Conservation (phyloP, 2,888 invertebrate species). For the Mythimna albipuncta region DNA sequence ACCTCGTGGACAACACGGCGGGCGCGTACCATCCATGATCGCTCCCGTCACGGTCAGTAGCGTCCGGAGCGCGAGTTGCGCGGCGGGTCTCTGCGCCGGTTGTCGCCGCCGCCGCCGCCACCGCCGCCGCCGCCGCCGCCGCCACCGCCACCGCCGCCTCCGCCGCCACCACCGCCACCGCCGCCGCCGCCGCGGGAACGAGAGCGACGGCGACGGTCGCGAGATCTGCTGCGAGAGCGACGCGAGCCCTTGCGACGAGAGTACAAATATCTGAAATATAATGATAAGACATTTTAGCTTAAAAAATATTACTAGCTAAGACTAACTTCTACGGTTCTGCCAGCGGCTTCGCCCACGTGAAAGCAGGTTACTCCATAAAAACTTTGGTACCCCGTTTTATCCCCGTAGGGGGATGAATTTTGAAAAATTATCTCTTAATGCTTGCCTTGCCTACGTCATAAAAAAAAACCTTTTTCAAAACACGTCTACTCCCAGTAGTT, state of each 20-base stretch:
- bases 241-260: slow-evolving; percentile 92
- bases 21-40: not conserved
- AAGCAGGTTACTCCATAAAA: too few relatives aligned
- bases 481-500: too few relatives aligned
- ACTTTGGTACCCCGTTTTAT: too few relatives aligned
- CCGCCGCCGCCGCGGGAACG: slow-evolving; percentile 83
- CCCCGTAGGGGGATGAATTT: too few relatives aligned
- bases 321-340: too few relatives aligned
- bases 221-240: slow-evolving; percentile 81
- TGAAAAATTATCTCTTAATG: too few relatives aligned
- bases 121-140: slow-evolving; percentile 19
- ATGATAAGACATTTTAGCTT: not conserved
- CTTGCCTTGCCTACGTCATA: too few relatives aligned
- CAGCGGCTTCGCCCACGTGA: too few relatives aligned
- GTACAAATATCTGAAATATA: slow-evolving; percentile 91
- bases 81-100: slow-evolving; percentile 88
- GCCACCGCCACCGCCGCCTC: not conserved
- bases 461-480: too few relatives aligned
- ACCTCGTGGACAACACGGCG: slow-evolving; percentile 26
- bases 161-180: slow-evolving; percentile 12
- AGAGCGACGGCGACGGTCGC: slow-evolving; percentile 91
- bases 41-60: slow-evolving; percentile 76
- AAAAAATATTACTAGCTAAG: too few relatives aligned
- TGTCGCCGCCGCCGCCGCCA: slow-evolving; percentile 47
- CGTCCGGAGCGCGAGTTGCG: slow-evolving; percentile 90